Evolutionary conservation across 2,797 vertebrate genomes (phyloP).

Genomic region (Lutjanus argentimaculatus): DNA sequence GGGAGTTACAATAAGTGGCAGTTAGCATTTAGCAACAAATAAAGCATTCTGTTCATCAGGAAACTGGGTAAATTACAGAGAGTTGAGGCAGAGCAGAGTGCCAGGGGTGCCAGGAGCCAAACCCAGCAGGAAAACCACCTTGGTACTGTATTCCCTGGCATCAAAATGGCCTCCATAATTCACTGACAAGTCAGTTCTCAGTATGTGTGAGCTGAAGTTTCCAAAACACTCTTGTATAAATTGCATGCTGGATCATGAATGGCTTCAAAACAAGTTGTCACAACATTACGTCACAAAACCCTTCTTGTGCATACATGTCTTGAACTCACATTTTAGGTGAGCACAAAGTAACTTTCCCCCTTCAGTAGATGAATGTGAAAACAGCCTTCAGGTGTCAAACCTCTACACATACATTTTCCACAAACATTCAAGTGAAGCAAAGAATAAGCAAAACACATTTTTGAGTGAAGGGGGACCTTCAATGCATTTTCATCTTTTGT

Average conservation of each 20-base stretch:
- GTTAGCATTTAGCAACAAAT: no score
- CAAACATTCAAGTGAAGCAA: not conserved
- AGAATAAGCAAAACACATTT: not conserved
- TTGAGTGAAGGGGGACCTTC: not conserved
- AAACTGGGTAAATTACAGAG: no score
- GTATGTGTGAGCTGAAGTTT: not conserved
- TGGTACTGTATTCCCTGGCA: no score
- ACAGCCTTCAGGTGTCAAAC: not conserved
- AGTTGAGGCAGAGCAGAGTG: no score
- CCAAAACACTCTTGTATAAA: not conserved
- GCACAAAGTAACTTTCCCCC: not conserved
- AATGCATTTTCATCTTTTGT: not conserved
- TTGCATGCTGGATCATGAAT: no score
- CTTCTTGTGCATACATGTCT: not conserved
- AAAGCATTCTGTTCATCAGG: no score
- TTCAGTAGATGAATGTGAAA: not conserved
- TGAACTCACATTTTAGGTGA: not conserved
- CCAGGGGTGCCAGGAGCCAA: no score
- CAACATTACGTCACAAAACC: not conserved
- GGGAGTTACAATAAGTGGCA: no score
- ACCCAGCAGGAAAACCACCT: no score
- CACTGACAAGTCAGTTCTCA: not conserved
- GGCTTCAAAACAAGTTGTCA: not conserved
- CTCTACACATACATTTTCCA: not conserved
- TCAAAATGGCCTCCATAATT: no score